These are phyloP conservation scores for Punctoribates punctum DNA, from an alignment of 2,888 invertebrate species.

Conservation along the genomic window DNA sequence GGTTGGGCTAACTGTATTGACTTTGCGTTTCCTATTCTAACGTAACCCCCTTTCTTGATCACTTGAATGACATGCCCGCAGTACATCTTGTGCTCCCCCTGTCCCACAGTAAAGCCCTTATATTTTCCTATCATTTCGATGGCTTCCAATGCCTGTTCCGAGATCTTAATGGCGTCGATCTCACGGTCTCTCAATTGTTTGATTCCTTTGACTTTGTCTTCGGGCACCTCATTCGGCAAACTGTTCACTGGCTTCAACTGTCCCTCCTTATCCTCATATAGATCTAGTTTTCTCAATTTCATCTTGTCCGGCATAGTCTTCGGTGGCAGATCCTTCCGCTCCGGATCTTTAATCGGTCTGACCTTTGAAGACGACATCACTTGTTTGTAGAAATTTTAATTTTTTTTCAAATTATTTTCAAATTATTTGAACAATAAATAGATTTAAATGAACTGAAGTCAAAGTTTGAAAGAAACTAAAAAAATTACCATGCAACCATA, in stretches of 20 bases:
- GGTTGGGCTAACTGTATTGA: too few relatives aligned
- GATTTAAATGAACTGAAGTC: too few relatives aligned
- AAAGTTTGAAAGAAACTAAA: too few relatives aligned
- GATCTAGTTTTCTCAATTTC: background rate
- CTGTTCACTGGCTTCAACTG: background rate
- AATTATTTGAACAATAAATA: too few relatives aligned
- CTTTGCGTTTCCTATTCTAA: background rate
- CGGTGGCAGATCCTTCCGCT: background rate
- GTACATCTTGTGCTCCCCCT: background rate
- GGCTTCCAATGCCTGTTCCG: background rate
- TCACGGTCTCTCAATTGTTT: too few relatives aligned
- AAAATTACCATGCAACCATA: too few relatives aligned
- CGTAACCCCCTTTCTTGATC: background rate
- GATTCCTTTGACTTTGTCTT: too few relatives aligned
- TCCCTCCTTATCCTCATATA: too few relatives aligned
- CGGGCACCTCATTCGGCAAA: background rate
- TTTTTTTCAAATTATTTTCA: too few relatives aligned
- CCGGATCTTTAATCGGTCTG: background rate
- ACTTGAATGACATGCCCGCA: background rate
- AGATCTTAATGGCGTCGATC: background rate
- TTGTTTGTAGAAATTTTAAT: too few relatives aligned
- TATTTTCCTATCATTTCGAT: background rate
- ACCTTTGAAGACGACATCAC: too few relatives aligned
- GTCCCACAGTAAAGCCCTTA: background rate
- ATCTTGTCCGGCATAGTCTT: background rate